Base-by-base conservation (phyloP, 2,888 invertebrate genomes). In the Lepetodrilus schrolli region DNA sequence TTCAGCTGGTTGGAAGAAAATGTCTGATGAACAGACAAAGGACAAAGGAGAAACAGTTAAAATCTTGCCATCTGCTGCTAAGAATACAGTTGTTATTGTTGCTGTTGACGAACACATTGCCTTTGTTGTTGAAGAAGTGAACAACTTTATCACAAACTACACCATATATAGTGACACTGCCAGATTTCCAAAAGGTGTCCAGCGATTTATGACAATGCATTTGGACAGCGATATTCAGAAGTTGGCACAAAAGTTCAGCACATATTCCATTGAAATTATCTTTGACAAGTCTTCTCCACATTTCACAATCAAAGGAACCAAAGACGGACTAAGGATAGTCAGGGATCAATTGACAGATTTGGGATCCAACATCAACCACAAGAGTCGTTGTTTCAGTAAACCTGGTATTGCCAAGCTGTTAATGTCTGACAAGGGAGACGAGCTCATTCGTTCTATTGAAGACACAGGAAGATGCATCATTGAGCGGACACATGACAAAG, bases 381-480 rank as follows among this genome's bases (percentile, higher is more conserved):
- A 10, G 3, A 68, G 21, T 3, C 26, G 26, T 23, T 1, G 23
- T 10, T 47, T 43, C 20, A 17, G 34, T 17, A 68, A 43, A 43
- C 68, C 47, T 43, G 68, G 68, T 10, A 68, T 68, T 47, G 20
- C n/a, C n/a, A 68, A 68, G 13, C 43, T 68, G 10, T 26, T 68
- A 10, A 20, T 4, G 47, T 68, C 68, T 26, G 43, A 68, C 4
- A 68, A 68, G 30, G 68, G 68, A 1, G 26, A 26, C 30, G 4
- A 13, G 13, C 43, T 26, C 13, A 68, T 68, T 47, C 13, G 13
- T 13, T 8, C 1, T 34, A 43, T 68, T 38, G 68, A 68, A 26
- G 1, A 26, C 1, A 47, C n/a, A 17, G 43, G 23, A 23, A 5
- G 43, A 26, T 68, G 68, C 30, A 17, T 68, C 4, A 68, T 68